Evolutionary conservation across 2,797 vertebrate species (phyloP).

Genomic region (Hemibagrus guttatus): DNA sequence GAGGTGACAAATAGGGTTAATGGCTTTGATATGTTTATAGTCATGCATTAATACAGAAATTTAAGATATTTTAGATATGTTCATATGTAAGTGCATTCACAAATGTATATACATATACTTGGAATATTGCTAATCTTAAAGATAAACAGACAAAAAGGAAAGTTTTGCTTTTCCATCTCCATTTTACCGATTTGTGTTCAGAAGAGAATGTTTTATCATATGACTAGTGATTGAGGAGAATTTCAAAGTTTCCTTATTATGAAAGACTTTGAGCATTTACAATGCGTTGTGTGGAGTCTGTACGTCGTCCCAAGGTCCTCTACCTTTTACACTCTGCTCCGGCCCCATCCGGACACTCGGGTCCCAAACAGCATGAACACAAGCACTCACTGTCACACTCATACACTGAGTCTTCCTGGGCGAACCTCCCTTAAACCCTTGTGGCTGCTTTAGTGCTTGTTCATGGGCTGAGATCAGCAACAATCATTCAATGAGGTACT

Average conservation of each 20-base stretch:
- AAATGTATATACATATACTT: background rate
- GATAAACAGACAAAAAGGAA: background rate
- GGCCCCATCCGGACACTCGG: constrained; percentile 81
- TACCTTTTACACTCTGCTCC: constrained; percentile 79
- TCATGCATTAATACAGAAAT: background rate
- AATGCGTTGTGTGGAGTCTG: constrained; percentile 58
- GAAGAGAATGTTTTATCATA: constrained; percentile 8
- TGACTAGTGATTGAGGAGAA: constrained; percentile 30
- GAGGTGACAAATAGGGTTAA: constrained; percentile 32
- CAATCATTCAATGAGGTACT: constrained; percentile 72
- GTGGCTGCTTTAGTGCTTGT: constrained; percentile 89
- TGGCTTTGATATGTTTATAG: constrained; percentile 26
- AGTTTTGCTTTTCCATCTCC: background rate
- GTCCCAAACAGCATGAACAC: constrained; percentile 80
- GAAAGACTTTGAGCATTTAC: constrained; percentile 43
- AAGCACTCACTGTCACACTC: constrained; percentile 62
- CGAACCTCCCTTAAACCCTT: constrained; percentile 76
- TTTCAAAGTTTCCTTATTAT: constrained; percentile 27
- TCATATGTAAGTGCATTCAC: background rate
- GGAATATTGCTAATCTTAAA: background rate
- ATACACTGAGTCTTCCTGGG: constrained; percentile 76
- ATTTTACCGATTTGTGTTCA: constrained; percentile 33
- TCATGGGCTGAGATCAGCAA: constrained; percentile 80
- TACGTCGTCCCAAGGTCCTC: constrained; percentile 60
- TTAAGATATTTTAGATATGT: constrained; percentile 8